Evolutionary conservation across 2,797 vertebrate genomes (phyloP).

Genomic region (Taenioides sp.): DNA sequence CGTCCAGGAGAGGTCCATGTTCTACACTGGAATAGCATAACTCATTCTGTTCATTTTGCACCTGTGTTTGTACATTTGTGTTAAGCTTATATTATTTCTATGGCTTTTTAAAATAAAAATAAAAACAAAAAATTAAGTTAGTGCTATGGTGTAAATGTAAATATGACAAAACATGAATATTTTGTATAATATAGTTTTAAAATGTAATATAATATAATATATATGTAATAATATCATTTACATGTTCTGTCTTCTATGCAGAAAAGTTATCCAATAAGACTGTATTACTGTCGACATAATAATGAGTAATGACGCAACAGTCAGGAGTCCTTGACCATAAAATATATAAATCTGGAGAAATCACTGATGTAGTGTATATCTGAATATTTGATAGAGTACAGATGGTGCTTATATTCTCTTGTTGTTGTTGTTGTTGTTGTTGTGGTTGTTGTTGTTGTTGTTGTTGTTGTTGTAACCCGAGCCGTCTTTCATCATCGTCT

Average conservation of each 20-base stretch:
- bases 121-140: background rate
- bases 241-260: background rate
- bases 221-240: background rate
- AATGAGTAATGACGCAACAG: background rate
- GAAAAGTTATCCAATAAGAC: background rate
- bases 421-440: too few species aligned
- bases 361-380: background rate
- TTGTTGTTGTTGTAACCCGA: too few species aligned
- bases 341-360: background rate
- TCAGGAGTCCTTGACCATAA: background rate
- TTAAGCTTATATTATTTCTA: background rate
- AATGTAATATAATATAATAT: background rate
- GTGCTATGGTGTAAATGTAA: background rate
- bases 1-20: too few species aligned
- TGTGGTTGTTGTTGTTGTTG: too few species aligned
- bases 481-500: too few species aligned
- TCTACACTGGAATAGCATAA: too few species aligned
- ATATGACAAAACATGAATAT: background rate
- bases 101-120: background rate
- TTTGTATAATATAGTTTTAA: too few species aligned
- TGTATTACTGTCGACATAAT: background rate
- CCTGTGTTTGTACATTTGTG: background rate
- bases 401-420: constrained; percentile 78
- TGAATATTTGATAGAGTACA: background rate
- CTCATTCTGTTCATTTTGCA: background rate